Percentiles rank a stretch among this genome's conserved stretches.
These are phyloP conservation scores for Pempheris klunzingeri DNA, from an alignment of 2,797 vertebrate genomes.

Conservation along the genomic window DNA sequence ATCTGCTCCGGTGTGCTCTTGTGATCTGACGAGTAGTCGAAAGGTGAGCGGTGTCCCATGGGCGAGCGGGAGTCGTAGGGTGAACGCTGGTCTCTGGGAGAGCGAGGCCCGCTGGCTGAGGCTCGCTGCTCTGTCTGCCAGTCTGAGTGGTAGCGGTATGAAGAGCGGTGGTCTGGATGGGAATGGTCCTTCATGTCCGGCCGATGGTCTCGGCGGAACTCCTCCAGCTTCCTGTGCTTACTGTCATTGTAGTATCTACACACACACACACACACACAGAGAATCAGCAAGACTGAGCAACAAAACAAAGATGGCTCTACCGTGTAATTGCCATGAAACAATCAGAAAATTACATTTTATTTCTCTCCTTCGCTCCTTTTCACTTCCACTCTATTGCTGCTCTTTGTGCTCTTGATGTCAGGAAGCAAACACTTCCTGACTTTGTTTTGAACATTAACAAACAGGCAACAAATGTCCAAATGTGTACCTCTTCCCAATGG, in stretches of 20 bases:
- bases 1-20: slow-evolving; percentile 97
- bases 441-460: background rate
- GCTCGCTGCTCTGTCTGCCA: slow-evolving; percentile 95
- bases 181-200: slow-evolving; percentile 92
- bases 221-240: slow-evolving; percentile 95
- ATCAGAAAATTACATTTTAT: too few species aligned
- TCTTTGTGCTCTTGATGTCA: too few species aligned
- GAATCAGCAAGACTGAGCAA: background rate
- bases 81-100: slow-evolving; percentile 93
- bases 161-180: slow-evolving; percentile 88
- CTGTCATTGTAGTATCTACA: slow-evolving; percentile 89
- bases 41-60: slow-evolving; percentile 92
- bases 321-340: too few species aligned
- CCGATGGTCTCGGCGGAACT: slow-evolving; percentile 93
- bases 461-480: background rate
- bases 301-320: background rate
- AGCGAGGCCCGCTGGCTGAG: slow-evolving; percentile 91
- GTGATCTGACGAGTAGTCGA: slow-evolving; percentile 96
- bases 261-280: background rate
- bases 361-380: too few species aligned
- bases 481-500: too few species aligned
- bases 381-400: too few species aligned
- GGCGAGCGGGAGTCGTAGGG: slow-evolving; percentile 94
- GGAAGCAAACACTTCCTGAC: too few species aligned
- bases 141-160: slow-evolving; percentile 95